Evolutionary conservation across 2,113 vertebrate species (phyloP).

Genomic region (Zonotrichia leucophrys): DNA sequence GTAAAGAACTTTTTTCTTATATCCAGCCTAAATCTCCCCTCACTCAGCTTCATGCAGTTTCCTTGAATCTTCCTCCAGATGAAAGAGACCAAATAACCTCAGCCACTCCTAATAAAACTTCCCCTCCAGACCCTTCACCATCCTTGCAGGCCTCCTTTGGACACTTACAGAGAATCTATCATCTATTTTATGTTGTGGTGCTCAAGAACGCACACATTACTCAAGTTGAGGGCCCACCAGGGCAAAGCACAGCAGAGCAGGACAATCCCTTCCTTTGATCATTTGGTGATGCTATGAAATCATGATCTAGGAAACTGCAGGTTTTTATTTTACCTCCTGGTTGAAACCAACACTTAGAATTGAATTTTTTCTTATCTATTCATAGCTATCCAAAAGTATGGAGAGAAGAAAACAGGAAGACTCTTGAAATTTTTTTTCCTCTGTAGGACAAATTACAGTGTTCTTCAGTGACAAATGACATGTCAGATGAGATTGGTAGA

Average conservation of each 20-base stretch:
- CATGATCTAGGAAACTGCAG: not conserved
- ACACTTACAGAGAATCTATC: not conserved
- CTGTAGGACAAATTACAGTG: no score
- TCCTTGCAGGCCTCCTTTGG: not conserved
- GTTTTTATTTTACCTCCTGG: not conserved
- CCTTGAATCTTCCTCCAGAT: not conserved
- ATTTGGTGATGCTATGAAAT: not conserved
- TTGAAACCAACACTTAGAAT: not conserved
- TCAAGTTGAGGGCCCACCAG: rapidly evolving
- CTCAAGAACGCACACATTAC: not conserved
- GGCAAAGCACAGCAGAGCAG: not conserved
- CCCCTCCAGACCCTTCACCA: not conserved
- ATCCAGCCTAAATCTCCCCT: not conserved
- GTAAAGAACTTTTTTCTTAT: not conserved
- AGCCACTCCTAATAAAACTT: not conserved
- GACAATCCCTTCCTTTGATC: not conserved
- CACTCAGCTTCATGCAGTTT: not conserved
- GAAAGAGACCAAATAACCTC: not conserved
- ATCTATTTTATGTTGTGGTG: not conserved
- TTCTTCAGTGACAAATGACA: not conserved
- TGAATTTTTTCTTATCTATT: not conserved
- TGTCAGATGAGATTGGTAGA: not conserved
- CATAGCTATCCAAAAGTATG: not conserved
- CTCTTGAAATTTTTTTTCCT: not conserved
- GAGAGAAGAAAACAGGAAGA: not conserved